Conservation (phyloP, 2,113 vertebrate genomes). For the Crotalus horridus region DNA sequence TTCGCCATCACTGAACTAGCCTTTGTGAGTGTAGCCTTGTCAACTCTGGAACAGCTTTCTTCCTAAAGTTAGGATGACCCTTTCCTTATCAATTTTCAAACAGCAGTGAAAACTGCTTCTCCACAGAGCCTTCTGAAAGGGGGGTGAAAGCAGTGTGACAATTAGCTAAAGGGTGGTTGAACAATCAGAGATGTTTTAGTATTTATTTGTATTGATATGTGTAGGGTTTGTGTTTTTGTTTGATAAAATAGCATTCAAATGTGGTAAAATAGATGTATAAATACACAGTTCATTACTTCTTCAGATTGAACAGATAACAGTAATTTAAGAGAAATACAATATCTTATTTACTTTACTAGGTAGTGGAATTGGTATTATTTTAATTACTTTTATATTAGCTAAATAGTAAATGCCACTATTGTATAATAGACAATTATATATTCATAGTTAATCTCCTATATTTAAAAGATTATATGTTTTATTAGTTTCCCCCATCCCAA, state of each 20-base stretch:
- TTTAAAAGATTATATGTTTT: slow-evolving; percentile 13
- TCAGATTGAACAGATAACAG: not conserved
- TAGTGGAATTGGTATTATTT: not conserved
- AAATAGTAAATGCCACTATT: not conserved
- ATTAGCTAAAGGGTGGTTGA: not conserved
- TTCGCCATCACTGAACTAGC: not conserved
- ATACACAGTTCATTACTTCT: not conserved
- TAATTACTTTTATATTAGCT: not conserved
- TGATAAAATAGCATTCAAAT: not conserved
- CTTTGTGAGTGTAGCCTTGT: not conserved
- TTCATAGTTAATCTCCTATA: not conserved
- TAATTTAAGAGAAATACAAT: not conserved
- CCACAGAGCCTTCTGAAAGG: not conserved
- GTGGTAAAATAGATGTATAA: not conserved
- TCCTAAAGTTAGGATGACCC: not conserved
- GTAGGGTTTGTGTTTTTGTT: not conserved
- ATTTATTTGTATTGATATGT: not conserved
- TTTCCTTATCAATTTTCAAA: not conserved
- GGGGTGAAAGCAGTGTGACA: not conserved
- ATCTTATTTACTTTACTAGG: not conserved
- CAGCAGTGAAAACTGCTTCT: not conserved
- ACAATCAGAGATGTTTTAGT: not conserved
- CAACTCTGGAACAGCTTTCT: not conserved
- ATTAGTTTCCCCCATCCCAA: slow-evolving; percentile 11
- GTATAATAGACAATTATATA: not conserved